A percentile compares a stretch with the other conserved stretches of the same genome.
Evolutionary conservation across 2,113 vertebrate genomes (phyloP).

Genomic region (Dinomys branickii): DNA sequence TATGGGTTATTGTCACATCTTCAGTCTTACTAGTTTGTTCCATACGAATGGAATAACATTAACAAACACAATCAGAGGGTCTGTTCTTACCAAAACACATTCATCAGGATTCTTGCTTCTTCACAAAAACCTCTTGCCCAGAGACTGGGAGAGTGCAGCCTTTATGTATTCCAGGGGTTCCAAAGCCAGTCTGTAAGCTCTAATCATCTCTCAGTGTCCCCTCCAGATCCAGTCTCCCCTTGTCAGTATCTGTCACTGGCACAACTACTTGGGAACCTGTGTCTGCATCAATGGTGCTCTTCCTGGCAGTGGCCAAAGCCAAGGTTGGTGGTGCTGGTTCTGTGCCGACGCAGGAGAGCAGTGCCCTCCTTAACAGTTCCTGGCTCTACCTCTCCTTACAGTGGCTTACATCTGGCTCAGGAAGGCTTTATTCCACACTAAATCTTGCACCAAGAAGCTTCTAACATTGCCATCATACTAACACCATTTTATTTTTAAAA

Average conservation of each 20-base stretch:
- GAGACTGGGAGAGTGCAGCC: neutral
- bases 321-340: no score
- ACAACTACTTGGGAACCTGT: neutral
- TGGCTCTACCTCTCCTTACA: neutral
- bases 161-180: neutral
- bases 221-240: neutral
- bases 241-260: neutral
- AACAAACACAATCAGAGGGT: neutral
- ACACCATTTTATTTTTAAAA: slow-evolving; percentile 55
- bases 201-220: neutral
- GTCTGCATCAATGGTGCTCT: neutral
- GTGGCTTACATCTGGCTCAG: fast-evolving
- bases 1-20: neutral
- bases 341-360: neutral
- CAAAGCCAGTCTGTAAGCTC: neutral
- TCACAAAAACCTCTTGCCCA: neutral
- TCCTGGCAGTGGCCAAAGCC: neutral
- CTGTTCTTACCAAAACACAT: neutral
- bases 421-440: no score
- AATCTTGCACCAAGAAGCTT: neutral
- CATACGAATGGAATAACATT: neutral
- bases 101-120: neutral
- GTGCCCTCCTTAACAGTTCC: neutral
- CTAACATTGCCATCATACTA: neutral
- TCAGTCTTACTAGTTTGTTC: neutral